Conservation (phyloP, 2,113 vertebrate genomes). For the Pogonocichla stellata region DNA sequence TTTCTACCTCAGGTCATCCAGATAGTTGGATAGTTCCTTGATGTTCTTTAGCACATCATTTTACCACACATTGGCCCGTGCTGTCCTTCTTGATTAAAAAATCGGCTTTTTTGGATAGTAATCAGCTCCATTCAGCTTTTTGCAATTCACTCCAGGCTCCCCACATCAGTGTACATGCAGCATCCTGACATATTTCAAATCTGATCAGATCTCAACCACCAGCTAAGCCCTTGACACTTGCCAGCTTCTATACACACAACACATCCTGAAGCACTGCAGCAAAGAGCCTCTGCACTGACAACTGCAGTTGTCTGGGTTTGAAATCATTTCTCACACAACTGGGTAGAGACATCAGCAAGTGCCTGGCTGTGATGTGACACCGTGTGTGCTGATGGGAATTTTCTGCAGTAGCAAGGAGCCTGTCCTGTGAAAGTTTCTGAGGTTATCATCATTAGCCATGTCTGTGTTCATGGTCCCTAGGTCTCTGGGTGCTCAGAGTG, state of each 20-base stretch:
- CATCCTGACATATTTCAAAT: neutral
- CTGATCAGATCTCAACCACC: neutral
- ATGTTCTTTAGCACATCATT: neutral
- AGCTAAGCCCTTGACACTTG: neutral
- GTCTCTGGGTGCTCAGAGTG: neutral
- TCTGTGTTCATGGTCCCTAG: neutral
- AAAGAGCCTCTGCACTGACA: neutral
- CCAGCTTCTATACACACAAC: neutral
- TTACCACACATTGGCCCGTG: neutral
- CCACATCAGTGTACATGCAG: neutral
- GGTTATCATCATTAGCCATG: neutral
- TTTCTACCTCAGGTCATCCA: slow-evolving; percentile 2
- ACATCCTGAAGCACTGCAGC: neutral
- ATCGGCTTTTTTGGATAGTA: slow-evolving; percentile 3
- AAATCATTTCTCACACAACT: neutral
- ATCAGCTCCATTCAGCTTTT: slow-evolving; percentile 27
- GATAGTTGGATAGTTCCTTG: neutral
- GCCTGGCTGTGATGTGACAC: neutral
- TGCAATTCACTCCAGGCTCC: neutral
- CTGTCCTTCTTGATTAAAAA: slow-evolving; percentile 29
- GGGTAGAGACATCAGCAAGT: neutral
- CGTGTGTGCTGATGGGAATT: neutral
- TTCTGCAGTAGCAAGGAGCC: neutral
- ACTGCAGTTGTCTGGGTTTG: neutral
- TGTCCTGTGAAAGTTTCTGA: neutral